Percentiles rank a stretch among this genome's conserved stretches.
Conservation (phyloP, 1,140 invertebrate genomes). For the Diprion similis region DNA sequence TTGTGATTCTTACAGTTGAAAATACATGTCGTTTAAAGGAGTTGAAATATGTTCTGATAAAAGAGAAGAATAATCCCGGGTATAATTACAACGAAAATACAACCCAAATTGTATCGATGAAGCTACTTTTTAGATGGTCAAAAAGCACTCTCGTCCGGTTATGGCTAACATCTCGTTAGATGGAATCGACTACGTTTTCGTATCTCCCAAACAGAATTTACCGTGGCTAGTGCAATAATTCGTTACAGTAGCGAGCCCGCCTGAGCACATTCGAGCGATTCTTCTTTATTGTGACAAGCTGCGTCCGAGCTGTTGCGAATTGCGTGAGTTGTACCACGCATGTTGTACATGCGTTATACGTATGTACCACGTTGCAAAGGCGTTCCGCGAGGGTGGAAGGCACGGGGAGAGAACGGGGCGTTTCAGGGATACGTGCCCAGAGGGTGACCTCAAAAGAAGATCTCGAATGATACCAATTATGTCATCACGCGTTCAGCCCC, state of each 20-base stretch:
- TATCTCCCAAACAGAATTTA: neutral
- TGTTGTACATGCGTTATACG: neutral
- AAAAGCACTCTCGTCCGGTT: too few relatives aligned
- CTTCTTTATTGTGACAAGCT: neutral
- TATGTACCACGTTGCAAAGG: neutral
- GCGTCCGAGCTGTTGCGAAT: neutral
- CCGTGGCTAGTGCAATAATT: neutral
- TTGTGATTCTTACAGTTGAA: too few relatives aligned
- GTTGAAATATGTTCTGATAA: too few relatives aligned
- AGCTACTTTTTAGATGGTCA: too few relatives aligned
- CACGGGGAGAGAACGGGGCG: neutral
- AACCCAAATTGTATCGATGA: too few relatives aligned
- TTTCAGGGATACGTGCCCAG: neutral
- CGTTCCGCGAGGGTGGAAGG: neutral
- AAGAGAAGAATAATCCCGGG: too few relatives aligned
- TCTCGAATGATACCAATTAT: slow-evolving; percentile 55
- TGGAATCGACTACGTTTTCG: neutral
- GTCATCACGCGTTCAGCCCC: slow-evolving; percentile 40
- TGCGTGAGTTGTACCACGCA: neutral
- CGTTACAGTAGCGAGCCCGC: neutral
- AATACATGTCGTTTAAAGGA: too few relatives aligned
- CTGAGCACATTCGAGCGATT: neutral
- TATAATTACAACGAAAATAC: too few relatives aligned
- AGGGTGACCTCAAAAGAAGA: slow-evolving; percentile 50
- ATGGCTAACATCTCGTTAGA: neutral